These are phyloP conservation scores for Apamea sordens DNA, from an alignment of 2,888 invertebrate genomes.

Conservation along the genomic window DNA sequence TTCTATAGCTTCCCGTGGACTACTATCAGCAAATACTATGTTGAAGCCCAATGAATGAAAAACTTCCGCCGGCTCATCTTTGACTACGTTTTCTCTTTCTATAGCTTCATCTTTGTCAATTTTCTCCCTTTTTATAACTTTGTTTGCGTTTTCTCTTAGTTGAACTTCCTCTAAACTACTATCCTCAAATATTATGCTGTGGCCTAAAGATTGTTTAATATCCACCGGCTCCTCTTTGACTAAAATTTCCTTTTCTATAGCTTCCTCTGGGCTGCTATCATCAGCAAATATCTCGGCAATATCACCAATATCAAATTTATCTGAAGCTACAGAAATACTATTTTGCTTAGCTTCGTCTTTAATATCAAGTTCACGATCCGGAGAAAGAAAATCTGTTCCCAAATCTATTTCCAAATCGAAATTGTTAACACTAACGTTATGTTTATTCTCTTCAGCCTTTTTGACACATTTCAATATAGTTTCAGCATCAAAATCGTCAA, in stretches of 20 bases:
- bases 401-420: constrained; percentile 72
- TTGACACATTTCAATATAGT: constrained; percentile 73
- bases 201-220: constrained; percentile 18
- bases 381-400: constrained; percentile 75
- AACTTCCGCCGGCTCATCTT: constrained; percentile 40
- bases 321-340: constrained; percentile 54
- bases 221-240: constrained; percentile 42
- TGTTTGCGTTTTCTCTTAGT: background rate
- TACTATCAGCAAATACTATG: constrained; percentile 21
- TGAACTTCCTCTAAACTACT: constrained; percentile 53
- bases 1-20: background rate
- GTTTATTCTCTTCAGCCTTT: constrained; percentile 52
- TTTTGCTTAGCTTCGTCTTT: constrained; percentile 46
- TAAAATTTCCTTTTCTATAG: constrained; percentile 50
- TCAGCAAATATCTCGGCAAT: constrained; percentile 79
- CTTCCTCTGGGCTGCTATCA: constrained; percentile 78
- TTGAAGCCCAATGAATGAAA: constrained; percentile 15
- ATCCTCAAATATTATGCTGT: constrained; percentile 25
- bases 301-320: constrained; percentile 85
- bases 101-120: constrained; percentile 2
- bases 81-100: constrained; percentile 44
- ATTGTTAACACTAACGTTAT: constrained; percentile 61
- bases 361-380: constrained; percentile 50
- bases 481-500: constrained; percentile 79
- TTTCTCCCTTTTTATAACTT: constrained; percentile 18